Conservation (phyloP, 2,888 invertebrate species). For the Synergus umbraculus region DNA sequence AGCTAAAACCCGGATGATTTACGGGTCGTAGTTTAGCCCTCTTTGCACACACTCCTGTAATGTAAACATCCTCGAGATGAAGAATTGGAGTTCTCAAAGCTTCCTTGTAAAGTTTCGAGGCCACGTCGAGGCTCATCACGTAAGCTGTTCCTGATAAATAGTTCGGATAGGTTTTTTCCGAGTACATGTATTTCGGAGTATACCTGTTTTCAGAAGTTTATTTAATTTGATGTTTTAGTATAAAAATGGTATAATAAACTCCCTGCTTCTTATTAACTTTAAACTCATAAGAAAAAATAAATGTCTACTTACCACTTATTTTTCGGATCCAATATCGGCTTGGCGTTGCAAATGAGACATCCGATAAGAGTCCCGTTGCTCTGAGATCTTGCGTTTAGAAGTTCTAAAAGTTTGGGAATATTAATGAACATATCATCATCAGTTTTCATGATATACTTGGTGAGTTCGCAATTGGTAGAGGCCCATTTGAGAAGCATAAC, state of each 20-base stretch:
- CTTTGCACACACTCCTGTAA: slow-evolving; percentile 86
- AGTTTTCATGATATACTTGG: slow-evolving; percentile 88
- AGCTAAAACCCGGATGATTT: slow-evolving; percentile 84
- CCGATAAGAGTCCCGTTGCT: slow-evolving; percentile 83
- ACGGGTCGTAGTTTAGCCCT: slow-evolving; percentile 81
- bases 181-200: slow-evolving; percentile 88
- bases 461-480: slow-evolving; percentile 81
- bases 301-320: slow-evolving; percentile 85
- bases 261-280: background rate
- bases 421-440: slow-evolving; percentile 94
- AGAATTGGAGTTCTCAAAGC: slow-evolving; percentile 85
- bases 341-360: slow-evolving; percentile 87
- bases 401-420: slow-evolving; percentile 82
- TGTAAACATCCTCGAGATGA: slow-evolving; percentile 88
- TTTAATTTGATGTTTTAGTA: background rate
- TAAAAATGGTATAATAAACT: too few relatives aligned
- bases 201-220: slow-evolving; percentile 79
- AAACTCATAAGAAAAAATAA: background rate
- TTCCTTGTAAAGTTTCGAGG: slow-evolving; percentile 82
- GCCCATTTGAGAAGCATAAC: slow-evolving; percentile 92
- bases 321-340: slow-evolving; percentile 84
- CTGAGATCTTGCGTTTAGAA: slow-evolving; percentile 67
- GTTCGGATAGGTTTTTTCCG: slow-evolving; percentile 85
- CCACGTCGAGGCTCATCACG: slow-evolving; percentile 84
- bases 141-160: slow-evolving; percentile 92